These are phyloP conservation scores for Tetramorium parvispinum DNA, from an alignment of 1,140 invertebrate species.

Conservation along the genomic window DNA sequence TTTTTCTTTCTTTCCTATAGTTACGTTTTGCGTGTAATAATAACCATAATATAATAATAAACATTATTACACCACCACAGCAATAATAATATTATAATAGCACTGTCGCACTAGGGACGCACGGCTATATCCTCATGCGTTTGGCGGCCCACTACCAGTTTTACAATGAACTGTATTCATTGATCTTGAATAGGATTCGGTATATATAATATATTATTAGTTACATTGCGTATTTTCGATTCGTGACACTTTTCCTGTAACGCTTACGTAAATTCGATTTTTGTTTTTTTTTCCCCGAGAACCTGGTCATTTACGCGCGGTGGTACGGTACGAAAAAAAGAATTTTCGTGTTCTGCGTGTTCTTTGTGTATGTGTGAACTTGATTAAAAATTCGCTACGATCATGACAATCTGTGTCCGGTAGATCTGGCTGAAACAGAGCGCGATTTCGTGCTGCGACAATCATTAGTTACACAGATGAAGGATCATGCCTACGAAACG, in stretches of 20 bases:
- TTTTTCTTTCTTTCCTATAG: slow-evolving; percentile 67
- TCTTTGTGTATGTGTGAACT: not conserved
- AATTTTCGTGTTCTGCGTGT: not conserved
- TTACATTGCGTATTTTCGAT: slow-evolving; percentile 68
- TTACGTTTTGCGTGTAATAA: slow-evolving; percentile 75
- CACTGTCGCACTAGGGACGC: slow-evolving; percentile 77
- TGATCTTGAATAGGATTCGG: slow-evolving; percentile 70
- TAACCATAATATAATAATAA: slow-evolving; percentile 81
- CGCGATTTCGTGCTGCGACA: not conserved
- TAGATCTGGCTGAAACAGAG: slow-evolving; percentile 15
- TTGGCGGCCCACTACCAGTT: slow-evolving; percentile 73
- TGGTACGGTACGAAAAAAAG: not conserved
- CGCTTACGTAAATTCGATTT: slow-evolving; percentile 62
- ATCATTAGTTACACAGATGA: not conserved
- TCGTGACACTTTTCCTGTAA: slow-evolving; percentile 46
- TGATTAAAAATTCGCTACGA: slow-evolving; percentile 65
- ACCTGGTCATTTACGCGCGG: slow-evolving; percentile 58
- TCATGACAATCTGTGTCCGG: slow-evolving; percentile 47
- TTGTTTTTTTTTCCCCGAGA: slow-evolving; percentile 39
- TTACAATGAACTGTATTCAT: slow-evolving; percentile 75
- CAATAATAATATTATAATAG: slow-evolving; percentile 80
- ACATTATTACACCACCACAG: slow-evolving; percentile 80
- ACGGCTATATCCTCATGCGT: slow-evolving; percentile 71
- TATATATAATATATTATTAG: slow-evolving; percentile 72
- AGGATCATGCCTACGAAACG: slow-evolving; percentile 23